Evolutionary conservation across 2,113 vertebrate genomes (phyloP), one percentile per base, ranked within the genome.

Genomic region (Hiodon tergisus): DNA sequence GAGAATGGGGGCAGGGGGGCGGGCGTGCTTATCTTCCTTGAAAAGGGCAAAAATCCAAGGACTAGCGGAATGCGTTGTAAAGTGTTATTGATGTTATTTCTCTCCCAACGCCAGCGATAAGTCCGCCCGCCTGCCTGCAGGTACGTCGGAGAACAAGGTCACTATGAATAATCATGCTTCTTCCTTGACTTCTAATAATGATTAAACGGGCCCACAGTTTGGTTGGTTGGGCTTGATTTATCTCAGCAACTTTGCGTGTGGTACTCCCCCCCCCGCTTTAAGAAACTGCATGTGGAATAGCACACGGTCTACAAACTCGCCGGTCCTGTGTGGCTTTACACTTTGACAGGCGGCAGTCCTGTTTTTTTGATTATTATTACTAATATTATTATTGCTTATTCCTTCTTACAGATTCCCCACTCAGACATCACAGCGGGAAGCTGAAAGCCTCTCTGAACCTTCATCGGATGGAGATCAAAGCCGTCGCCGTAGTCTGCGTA

Each of bases 171-270:
- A 47, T 74, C 11, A 47, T 52, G 5, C 53, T 67, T 4, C 62
- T 55, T 57, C 63, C 59, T 47, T 11, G 7, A 14, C 53, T 74
- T 11, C 52, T 66, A 73, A 66, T 55, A 66, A 46, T 73, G 17
- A 73, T 66, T 73, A 72, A 72, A 52, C 14, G 9, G 62, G 59
- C 50, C 71, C 51, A 47, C 46, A 14, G 4, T 60, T 72, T 61
- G 31, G 65, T 17, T 17, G 51, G 60, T 3, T 31, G 31, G 61
- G 60, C 61, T 16, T 63, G 51, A 55, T 73, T 73, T 59, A 55
- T 53, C 5, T 48, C 51, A 54, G 50, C 61, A 53, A 7, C n/a
- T 50, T 48, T 62, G 60, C 2, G 51, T 9, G 53, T 55, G 11
- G 48, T 47, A 5, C 47, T 52, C 16, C 13, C 46, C 47, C 8